Evolutionary conservation across 2,888 invertebrate genomes (phyloP).

Genomic region (Drepana falcataria): DNA sequence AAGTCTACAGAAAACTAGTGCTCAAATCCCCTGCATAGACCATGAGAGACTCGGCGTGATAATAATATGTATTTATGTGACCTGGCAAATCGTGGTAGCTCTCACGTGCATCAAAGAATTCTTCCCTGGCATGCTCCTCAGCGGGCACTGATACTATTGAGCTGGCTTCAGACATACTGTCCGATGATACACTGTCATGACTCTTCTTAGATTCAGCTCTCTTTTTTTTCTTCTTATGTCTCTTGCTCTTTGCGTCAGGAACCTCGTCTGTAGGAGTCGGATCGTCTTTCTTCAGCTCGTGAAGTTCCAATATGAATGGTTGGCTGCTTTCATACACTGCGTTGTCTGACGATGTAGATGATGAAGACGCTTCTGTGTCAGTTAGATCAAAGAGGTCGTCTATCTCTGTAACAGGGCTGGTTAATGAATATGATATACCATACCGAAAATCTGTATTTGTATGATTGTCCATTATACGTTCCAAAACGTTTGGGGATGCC

Average conservation of each 20-base stretch:
- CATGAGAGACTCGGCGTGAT: not conserved
- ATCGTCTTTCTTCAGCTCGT: slow-evolving; percentile 39
- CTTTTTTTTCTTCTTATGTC: slow-evolving; percentile 37
- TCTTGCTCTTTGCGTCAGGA: slow-evolving; percentile 23
- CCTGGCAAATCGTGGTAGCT: slow-evolving; percentile 49
- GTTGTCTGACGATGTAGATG: slow-evolving; percentile 21
- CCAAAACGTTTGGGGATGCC: too few species aligned
- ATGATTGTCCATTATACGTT: too few species aligned
- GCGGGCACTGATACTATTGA: slow-evolving; percentile 19
- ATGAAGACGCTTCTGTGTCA: slow-evolving; percentile 32
- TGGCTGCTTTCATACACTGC: slow-evolving; percentile 24
- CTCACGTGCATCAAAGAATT: slow-evolving; percentile 57
- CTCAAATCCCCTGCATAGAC: not conserved
- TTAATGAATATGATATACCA: too few species aligned
- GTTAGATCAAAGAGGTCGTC: slow-evolving; percentile 28
- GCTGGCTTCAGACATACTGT: slow-evolving; percentile 29
- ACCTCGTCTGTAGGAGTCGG: slow-evolving; percentile 12
- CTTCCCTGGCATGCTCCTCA: slow-evolving; percentile 33
- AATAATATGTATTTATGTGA: slow-evolving; percentile 8
- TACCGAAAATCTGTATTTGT: too few species aligned
- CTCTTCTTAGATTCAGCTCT: slow-evolving; percentile 13
- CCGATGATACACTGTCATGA: slow-evolving; percentile 26
- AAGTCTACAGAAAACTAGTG: too few species aligned
- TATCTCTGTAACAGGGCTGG: slow-evolving; percentile 19
- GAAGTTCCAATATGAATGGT: slow-evolving; percentile 42